Evolutionary conservation across 64 coral and sea anemone genomes (phyloP).

Genomic region (Trachythela sp.): DNA sequence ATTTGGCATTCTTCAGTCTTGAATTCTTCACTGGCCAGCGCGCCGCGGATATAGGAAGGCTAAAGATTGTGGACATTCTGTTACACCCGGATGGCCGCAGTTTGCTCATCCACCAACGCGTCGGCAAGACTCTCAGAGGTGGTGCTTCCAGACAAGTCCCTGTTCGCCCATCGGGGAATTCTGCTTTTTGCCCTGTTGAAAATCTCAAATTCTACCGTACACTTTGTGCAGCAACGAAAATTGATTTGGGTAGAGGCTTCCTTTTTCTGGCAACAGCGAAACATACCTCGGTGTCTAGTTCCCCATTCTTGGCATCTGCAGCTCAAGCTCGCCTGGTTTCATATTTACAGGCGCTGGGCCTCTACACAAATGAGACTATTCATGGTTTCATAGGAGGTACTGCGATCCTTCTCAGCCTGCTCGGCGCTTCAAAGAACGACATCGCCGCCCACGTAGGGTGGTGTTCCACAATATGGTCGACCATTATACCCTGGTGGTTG

Average conservation of each 20-base stretch:
- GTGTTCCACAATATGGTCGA: constrained; percentile 6
- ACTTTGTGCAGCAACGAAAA: constrained; percentile 24
- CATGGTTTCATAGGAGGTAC: constrained; percentile 48
- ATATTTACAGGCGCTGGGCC: constrained; percentile 15
- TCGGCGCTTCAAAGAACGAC: constrained; percentile 33
- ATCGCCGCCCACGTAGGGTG: constrained; percentile 45
- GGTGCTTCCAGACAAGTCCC: constrained; percentile 8
- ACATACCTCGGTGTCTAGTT: background rate
- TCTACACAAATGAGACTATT: constrained; percentile 32
- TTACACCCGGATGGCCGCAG: constrained; percentile 11
- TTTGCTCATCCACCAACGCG: constrained; percentile 48
- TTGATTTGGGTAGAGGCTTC: constrained; percentile 24
- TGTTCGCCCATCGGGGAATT: constrained; percentile 19
- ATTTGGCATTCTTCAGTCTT: constrained; percentile 39
- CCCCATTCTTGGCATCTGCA: constrained; percentile 23
- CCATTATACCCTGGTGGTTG: background rate
- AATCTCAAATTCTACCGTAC: constrained; percentile 37
- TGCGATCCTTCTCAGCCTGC: constrained; percentile 36
- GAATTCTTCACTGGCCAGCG: constrained; percentile 40
- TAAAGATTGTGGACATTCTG: constrained; percentile 51
- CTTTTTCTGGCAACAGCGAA: constrained; percentile 38
- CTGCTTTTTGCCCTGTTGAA: constrained; percentile 49
- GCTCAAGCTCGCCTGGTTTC: constrained; percentile 25
- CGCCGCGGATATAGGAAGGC: constrained; percentile 39
- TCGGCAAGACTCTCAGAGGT: constrained; percentile 35